phyloP scores from a whole-genome alignment of 2,888 invertebrate genomes.

The Stenoptilia bipunctidactyla region DNA sequence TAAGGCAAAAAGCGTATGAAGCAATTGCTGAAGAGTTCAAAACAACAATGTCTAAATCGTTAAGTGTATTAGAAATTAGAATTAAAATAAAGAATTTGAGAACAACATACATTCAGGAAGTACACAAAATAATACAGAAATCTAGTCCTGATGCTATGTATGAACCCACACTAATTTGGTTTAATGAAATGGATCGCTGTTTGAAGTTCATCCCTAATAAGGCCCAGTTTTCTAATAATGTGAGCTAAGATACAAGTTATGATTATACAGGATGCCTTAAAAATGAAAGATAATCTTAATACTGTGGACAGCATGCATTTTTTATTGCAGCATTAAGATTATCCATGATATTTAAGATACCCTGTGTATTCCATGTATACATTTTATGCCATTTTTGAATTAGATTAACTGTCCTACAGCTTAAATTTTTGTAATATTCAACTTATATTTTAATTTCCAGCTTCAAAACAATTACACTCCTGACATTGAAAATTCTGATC shows the following conservation, averaged over 20 bases:
- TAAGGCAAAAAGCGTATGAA: conserved; percentile 43
- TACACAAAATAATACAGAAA: conserved; percentile 52
- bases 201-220: conserved; percentile 42
- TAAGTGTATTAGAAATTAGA: conserved; percentile 48
- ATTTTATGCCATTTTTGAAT: too few species aligned
- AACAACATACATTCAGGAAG: conserved; percentile 59
- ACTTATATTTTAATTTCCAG: not conserved
- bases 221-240: conserved; percentile 19
- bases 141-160: conserved; percentile 45
- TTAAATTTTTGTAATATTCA: too few species aligned
- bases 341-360: too few species aligned
- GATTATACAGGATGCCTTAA: too few species aligned
- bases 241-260: too few species aligned
- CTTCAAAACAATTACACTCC: not conserved
- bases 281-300: too few species aligned
- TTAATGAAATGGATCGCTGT: conserved; percentile 51
- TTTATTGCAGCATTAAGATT: too few species aligned
- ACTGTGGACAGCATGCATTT: too few species aligned
- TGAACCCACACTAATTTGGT: conserved; percentile 50
- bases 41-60: conserved; percentile 29
- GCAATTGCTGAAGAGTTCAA: conserved; percentile 40
- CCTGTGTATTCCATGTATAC: too few species aligned
- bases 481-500: conserved; percentile 21
- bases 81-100: conserved; percentile 60
- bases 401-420: too few species aligned